Evolutionary conservation across 2,113 vertebrate genomes (phyloP).

Genomic region (Proteles cristata): DNA sequence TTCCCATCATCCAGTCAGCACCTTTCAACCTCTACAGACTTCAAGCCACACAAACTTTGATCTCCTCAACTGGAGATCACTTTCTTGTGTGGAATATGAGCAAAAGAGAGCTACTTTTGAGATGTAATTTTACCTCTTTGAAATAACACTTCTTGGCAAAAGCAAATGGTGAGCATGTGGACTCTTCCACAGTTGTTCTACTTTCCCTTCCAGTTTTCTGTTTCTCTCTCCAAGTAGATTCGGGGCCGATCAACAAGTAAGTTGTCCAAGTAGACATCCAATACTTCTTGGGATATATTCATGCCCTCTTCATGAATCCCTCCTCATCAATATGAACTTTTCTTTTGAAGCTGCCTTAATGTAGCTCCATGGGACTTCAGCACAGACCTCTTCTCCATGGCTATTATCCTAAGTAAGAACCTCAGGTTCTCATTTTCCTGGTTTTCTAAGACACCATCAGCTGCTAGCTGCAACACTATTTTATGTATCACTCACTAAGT

Average conservation of each 20-base stretch:
- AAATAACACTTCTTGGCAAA: background rate
- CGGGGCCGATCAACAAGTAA: background rate
- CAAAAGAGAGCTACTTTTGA: background rate
- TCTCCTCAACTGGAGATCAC: background rate
- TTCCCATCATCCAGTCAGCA: background rate
- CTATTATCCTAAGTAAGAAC: background rate
- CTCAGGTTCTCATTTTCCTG: background rate
- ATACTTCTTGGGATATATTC: background rate
- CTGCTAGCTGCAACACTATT: background rate
- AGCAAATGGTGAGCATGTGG: background rate
- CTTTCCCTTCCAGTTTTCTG: background rate
- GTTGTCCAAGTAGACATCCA: rapidly evolving
- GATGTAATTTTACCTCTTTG: background rate
- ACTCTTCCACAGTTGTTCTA: background rate
- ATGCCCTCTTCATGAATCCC: background rate
- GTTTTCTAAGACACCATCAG: background rate
- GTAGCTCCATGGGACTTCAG: background rate
- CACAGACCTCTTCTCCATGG: background rate
- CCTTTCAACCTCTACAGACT: background rate
- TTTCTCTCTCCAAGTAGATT: background rate
- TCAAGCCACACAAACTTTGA: background rate
- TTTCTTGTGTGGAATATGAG: background rate
- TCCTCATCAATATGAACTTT: background rate
- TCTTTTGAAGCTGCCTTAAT: background rate
- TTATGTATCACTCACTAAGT: background rate